Conservation (phyloP, 2,888 invertebrate species). For the Microchrysa polita region DNA sequence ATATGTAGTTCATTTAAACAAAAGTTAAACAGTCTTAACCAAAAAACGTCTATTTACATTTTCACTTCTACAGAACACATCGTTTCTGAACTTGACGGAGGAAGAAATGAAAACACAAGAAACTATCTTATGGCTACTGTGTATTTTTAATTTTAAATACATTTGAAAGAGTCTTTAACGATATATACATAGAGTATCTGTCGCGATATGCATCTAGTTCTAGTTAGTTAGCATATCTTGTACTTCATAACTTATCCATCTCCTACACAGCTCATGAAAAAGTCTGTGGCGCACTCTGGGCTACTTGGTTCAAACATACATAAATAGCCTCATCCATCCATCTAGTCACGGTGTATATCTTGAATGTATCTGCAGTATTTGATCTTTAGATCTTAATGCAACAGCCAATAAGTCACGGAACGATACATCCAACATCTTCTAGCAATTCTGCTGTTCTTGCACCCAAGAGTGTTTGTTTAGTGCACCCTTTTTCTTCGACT, state of each 20-base stretch:
- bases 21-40: conserved; percentile 1
- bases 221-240: background rate
- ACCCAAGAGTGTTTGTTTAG: conserved; percentile 40
- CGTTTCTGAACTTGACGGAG: background rate
- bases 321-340: conserved; percentile 1
- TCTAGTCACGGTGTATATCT: conserved; percentile 20
- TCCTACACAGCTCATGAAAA: background rate
- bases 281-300: background rate
- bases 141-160: conserved; percentile 33
- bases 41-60: conserved; percentile 20
- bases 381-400: conserved; percentile 38
- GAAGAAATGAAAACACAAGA: background rate
- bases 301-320: conserved; percentile 22
- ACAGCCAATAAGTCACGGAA: conserved; percentile 38
- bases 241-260: background rate
- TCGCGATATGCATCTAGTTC: conserved; percentile 4
- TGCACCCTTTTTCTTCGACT: conserved; percentile 42
- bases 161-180: background rate
- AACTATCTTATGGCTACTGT: conserved; percentile 30
- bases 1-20: conserved; percentile 30
- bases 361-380: conserved; percentile 30
- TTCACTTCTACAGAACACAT: too few species aligned
- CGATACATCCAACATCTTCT: conserved; percentile 17
- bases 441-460: conserved; percentile 36
- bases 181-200: background rate